These are phyloP conservation scores for Seriola rivoliana DNA, from an alignment of 2,113 vertebrate genomes.

Conservation along the genomic window DNA sequence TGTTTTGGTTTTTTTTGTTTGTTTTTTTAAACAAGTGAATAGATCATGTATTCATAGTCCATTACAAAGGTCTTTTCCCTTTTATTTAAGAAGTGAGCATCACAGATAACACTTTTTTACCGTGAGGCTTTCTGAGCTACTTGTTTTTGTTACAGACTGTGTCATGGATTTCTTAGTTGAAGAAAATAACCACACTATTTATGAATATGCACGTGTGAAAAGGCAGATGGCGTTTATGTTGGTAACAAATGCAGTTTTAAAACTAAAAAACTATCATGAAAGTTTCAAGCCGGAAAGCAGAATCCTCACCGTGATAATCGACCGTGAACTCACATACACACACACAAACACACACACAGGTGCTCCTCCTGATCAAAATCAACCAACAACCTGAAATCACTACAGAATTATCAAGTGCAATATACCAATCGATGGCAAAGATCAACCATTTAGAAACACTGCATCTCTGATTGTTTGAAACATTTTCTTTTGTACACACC, in stretches of 20 bases:
- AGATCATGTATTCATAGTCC: slow-evolving; percentile 67
- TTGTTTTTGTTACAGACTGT: slow-evolving; percentile 62
- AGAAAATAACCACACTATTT: slow-evolving; percentile 57
- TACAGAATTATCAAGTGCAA: slow-evolving; percentile 81
- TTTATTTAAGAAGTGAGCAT: slow-evolving; percentile 67
- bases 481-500: background rate
- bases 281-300: background rate
- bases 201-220: slow-evolving; percentile 59
- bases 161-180: slow-evolving; percentile 21
- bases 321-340: background rate
- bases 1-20: slow-evolving; percentile 68
- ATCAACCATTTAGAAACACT: slow-evolving; percentile 42
- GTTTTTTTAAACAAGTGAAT: slow-evolving; percentile 67
- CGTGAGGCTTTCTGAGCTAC: slow-evolving; percentile 22
- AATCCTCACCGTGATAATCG: background rate
- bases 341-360: slow-evolving; percentile 11
- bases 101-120: slow-evolving; percentile 45
- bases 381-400: slow-evolving; percentile 57
- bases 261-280: slow-evolving; percentile 32
- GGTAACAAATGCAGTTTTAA: slow-evolving; percentile 51
- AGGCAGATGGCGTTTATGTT: slow-evolving; percentile 8
- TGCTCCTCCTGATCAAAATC: slow-evolving; percentile 36
- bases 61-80: slow-evolving; percentile 66
- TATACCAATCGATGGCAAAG: slow-evolving; percentile 67
- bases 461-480: slow-evolving; percentile 12